Evolutionary conservation across 2,113 vertebrate species (phyloP).

Genomic region (Eptesicus fuscus): DNA sequence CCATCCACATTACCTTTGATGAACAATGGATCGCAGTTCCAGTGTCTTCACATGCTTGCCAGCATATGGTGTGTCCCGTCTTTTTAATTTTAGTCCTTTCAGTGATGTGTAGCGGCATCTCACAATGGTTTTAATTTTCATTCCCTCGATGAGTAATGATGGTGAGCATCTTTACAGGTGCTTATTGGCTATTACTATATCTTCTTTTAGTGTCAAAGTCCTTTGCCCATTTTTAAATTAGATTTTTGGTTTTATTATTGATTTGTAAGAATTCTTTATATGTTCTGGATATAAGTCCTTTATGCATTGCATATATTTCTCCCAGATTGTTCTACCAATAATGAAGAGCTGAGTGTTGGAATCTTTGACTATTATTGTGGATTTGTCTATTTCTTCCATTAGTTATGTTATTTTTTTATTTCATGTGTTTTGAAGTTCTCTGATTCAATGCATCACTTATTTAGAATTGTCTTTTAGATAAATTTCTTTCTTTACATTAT

Average conservation of each 20-base stretch:
- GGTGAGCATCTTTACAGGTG: neutral
- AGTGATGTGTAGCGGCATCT: neutral
- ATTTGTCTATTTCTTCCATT: neutral
- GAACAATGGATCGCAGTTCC: neutral
- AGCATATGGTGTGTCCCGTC: neutral
- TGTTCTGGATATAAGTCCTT: neutral
- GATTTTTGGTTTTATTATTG: neutral
- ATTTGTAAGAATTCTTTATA: neutral
- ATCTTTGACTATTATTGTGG: neutral
- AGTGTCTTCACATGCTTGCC: neutral
- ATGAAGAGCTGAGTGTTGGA: neutral
- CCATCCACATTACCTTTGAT: neutral
- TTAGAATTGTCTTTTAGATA: neutral
- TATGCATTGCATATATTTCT: slow-evolving; percentile 6
- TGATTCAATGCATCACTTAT: neutral
- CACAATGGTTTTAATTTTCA: neutral
- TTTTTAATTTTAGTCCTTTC: neutral
- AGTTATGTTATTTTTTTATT: neutral
- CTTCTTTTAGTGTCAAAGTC: neutral
- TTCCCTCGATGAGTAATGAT: neutral
- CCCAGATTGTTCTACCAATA: neutral
- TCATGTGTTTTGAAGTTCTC: neutral
- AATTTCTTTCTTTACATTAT: neutral
- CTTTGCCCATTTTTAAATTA: neutral
- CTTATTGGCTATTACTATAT: neutral